Conservation (phyloP, 2,888 invertebrate species). For the Micropterix aruncella region DNA sequence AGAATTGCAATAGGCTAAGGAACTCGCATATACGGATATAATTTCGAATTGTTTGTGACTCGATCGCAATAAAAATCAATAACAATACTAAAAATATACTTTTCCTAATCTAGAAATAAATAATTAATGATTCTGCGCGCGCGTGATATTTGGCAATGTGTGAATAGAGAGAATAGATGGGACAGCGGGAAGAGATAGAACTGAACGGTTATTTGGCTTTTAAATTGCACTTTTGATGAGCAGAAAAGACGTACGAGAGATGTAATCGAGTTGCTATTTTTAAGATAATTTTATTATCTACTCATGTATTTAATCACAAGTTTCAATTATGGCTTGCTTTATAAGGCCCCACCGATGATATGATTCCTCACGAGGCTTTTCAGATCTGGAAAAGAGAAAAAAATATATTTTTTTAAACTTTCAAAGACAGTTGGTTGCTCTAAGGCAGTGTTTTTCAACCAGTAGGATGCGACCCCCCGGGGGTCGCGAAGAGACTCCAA, state of each 20-base stretch:
- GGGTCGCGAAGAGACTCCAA: too few species aligned
- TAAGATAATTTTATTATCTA: not conserved
- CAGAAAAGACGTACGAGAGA: not conserved
- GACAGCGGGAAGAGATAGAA: not conserved
- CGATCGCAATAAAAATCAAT: not conserved
- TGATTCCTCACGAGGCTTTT: slow-evolving; percentile 1
- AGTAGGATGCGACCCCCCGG: too few species aligned
- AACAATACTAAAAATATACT: not conserved
- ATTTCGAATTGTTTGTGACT: not conserved
- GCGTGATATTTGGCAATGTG: too few species aligned
- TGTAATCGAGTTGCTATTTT: not conserved
- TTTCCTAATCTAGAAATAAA: not conserved
- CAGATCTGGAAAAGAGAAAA: slow-evolving; percentile 5
- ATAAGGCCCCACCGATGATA: not conserved
- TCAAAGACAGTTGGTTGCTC: too few species aligned
- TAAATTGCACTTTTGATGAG: not conserved
- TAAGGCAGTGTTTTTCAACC: too few species aligned
- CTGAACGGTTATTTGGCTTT: not conserved
- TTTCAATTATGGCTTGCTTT: not conserved
- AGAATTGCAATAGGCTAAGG: too few species aligned
- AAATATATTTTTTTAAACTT: slow-evolving; percentile 8
- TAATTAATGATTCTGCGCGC: not conserved
- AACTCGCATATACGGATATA: too few species aligned
- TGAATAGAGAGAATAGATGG: not conserved
- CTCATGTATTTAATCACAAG: not conserved